Conservation (phyloP, 2,797 vertebrate species). For the Labeo calbasu region DNA sequence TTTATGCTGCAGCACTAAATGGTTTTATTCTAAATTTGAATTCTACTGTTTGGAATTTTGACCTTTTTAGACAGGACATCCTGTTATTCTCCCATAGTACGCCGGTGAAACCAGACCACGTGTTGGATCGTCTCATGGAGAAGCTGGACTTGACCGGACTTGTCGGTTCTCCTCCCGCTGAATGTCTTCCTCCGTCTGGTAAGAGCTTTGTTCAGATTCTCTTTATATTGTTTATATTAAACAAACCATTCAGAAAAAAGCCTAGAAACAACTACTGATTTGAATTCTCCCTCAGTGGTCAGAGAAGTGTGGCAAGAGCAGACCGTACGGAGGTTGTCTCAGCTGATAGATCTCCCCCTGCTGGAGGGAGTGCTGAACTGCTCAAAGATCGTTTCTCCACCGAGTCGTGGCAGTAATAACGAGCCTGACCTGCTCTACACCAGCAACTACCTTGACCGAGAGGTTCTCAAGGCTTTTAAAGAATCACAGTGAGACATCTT, state of each 20-base stretch:
- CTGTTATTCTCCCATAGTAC: conserved; percentile 60
- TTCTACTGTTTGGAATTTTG: background rate
- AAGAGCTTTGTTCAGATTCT: conserved; percentile 55
- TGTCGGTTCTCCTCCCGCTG: conserved; percentile 72
- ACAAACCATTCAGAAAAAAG: background rate
- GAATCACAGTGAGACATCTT: conserved; percentile 83
- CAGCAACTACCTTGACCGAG: conserved; percentile 87
- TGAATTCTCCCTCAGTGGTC: conserved; percentile 77
- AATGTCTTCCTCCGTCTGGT: conserved; percentile 81
- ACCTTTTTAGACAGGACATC: conserved; percentile 73
- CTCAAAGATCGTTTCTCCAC: conserved; percentile 61
- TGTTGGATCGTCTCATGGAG: conserved; percentile 77
- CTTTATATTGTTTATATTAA: too few relatives aligned
- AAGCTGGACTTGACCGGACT: conserved; percentile 76
- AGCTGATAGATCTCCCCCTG: conserved; percentile 89
- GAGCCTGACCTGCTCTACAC: conserved; percentile 77
- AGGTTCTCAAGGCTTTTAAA: conserved; percentile 89
- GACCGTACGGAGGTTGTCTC: conserved; percentile 86
- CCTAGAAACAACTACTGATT: fast-evolving
- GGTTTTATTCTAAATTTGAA: background rate
- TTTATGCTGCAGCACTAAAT: background rate
- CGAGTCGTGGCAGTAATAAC: conserved; percentile 64
- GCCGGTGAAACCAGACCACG: conserved; percentile 58
- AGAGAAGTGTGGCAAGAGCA: conserved; percentile 91
- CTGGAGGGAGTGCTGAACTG: conserved; percentile 87